phyloP scores from a whole-genome alignment of 2,888 invertebrate species.

The Boloria euphrosyne region DNA sequence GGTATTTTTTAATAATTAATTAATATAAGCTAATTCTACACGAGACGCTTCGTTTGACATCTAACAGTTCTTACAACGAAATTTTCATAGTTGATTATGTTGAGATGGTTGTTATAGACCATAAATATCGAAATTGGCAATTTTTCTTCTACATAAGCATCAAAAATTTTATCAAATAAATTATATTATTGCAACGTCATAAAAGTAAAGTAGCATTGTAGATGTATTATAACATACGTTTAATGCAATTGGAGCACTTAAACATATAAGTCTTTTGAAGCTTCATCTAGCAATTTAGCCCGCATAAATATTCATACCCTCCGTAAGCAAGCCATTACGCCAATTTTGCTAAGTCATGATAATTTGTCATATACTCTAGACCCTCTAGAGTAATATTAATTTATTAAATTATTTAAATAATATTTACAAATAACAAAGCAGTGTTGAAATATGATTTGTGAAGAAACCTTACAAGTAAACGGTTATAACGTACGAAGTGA shows the following conservation, averaged over 20 bases:
- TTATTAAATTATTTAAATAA: neutral
- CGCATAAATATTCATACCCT: conserved; percentile 62
- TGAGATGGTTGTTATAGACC: no score
- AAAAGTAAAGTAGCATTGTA: neutral
- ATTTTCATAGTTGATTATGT: no score
- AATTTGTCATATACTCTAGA: conserved; percentile 10
- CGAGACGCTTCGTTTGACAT: no score
- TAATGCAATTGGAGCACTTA: neutral
- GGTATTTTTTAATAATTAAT: no score
- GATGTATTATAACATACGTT: neutral
- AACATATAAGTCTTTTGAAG: conserved; percentile 60
- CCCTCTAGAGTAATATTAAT: conserved; percentile 1
- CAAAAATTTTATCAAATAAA: no score
- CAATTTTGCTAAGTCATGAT: conserved; percentile 54
- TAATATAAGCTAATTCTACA: no score
- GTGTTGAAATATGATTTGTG: neutral
- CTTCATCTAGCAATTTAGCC: conserved; percentile 57
- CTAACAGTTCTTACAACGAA: no score
- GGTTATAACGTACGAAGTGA: no score
- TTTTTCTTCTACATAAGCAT: no score
- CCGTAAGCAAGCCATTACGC: conserved; percentile 55
- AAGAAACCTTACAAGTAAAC: neutral
- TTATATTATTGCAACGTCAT: neutral
- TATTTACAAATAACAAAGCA: neutral
- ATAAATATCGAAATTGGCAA: no score